phyloP scores from a whole-genome alignment of 2,797 vertebrate genomes.

The Pangasius djambal region DNA sequence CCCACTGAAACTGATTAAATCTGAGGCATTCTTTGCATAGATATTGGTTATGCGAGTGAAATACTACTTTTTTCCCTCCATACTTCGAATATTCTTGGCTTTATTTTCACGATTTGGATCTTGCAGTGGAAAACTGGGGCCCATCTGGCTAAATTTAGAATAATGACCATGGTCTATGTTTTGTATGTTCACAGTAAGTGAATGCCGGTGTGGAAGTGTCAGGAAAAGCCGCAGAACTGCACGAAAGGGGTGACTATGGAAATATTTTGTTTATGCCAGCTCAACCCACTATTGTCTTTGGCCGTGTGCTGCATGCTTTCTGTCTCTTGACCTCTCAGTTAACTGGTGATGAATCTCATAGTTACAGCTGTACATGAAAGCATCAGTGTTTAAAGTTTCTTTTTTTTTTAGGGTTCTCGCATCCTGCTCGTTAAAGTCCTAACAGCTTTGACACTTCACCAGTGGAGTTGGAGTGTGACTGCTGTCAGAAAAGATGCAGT shows the following conservation, averaged over 20 bases:
- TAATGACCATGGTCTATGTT: constrained; percentile 59
- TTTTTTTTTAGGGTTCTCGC: neutral
- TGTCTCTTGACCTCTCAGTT: constrained; percentile 59
- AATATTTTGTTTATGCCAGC: constrained; percentile 56
- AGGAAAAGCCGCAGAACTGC: constrained; percentile 51
- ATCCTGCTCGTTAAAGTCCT: constrained; percentile 9
- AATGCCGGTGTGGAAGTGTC: constrained; percentile 53
- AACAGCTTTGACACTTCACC: constrained; percentile 35
- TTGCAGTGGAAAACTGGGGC: constrained; percentile 66
- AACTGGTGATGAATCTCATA: constrained; percentile 49
- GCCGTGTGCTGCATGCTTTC: constrained; percentile 60
- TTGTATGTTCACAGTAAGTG: constrained; percentile 51
- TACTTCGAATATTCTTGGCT: constrained; percentile 66
- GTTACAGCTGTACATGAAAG: constrained; percentile 47
- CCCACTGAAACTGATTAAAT: constrained; percentile 58
- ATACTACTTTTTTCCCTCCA: constrained; percentile 60
- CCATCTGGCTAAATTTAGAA: constrained; percentile 61
- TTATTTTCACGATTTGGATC: constrained; percentile 65
- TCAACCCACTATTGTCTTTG: constrained; percentile 64
- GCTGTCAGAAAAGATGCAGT: constrained; percentile 49
- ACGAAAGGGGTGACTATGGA: constrained; percentile 59
- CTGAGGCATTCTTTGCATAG: constrained; percentile 58
- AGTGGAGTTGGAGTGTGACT: constrained; percentile 29
- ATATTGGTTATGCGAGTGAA: constrained; percentile 63
- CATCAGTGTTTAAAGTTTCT: neutral